Percentiles rank a stretch among this genome's conserved stretches.
These are phyloP conservation scores for Ivindomyrus marchei DNA, from an alignment of 2,113 vertebrate species.

Conservation along the genomic window DNA sequence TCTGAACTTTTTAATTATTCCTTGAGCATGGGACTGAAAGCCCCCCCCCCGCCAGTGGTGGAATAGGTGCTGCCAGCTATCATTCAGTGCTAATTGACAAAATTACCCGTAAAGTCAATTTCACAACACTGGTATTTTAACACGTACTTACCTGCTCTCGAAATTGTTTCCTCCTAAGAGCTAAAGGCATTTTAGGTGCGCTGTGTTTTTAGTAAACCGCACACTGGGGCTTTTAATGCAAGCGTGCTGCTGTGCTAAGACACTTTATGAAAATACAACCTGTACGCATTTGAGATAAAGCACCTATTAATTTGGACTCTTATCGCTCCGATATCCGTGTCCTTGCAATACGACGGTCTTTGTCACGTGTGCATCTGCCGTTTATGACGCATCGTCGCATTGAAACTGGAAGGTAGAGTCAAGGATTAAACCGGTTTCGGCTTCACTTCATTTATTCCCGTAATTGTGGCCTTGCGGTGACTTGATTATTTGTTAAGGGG, in stretches of 20 bases:
- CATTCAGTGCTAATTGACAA: background rate
- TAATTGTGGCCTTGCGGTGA: background rate
- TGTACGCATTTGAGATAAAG: background rate
- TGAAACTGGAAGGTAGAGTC: background rate
- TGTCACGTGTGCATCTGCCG: background rate
- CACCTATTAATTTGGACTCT: background rate
- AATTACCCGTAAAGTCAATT: constrained; percentile 2
- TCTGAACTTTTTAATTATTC: background rate
- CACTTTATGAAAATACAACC: background rate
- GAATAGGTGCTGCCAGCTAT: background rate
- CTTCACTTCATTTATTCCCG: background rate
- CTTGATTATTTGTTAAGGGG: background rate
- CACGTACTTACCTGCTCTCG: background rate
- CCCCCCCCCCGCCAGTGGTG: background rate
- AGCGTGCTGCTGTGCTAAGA: background rate
- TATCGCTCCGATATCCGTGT: background rate
- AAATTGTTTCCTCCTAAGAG: background rate
- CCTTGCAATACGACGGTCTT: background rate
- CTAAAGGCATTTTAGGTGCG: background rate
- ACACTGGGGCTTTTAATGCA: background rate
- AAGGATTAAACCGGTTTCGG: background rate
- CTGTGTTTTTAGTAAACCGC: background rate
- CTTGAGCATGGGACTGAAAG: background rate
- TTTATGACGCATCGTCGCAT: background rate
- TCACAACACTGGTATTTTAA: background rate